Evolutionary conservation across 2,797 vertebrate species (phyloP).

Genomic region (Chromobotia macracanthus): DNA sequence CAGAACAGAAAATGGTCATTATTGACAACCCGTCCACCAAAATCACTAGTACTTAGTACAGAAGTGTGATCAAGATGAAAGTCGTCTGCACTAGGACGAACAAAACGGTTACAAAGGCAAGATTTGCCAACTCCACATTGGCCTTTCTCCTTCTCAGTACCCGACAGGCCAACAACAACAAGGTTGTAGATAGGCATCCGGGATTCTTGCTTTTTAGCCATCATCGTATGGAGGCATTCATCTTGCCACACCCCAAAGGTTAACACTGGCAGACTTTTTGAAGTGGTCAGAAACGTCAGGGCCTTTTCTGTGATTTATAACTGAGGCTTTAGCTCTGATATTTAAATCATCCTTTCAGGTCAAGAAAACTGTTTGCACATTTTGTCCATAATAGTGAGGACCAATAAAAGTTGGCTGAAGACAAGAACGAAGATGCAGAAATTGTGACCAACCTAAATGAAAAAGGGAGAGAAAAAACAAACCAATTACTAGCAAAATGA

Average conservation of each 20-base stretch:
- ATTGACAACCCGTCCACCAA: conserved; percentile 86
- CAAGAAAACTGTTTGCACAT: conserved; percentile 30
- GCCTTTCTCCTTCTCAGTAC: conserved; percentile 88
- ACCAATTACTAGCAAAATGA: conserved; percentile 11
- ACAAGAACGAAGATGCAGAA: conserved; percentile 7
- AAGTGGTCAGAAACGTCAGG: conserved; percentile 65
- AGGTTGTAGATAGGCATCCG: conserved; percentile 85
- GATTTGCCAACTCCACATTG: conserved; percentile 87
- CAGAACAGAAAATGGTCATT: conserved; percentile 90
- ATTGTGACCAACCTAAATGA: conserved; percentile 40
- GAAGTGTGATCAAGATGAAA: conserved; percentile 88
- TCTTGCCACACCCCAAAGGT: conserved; percentile 85
- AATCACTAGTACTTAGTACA: conserved; percentile 89
- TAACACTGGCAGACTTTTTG: conserved; percentile 74
- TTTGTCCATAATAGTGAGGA: conserved; percentile 62
- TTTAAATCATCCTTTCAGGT: conserved; percentile 30
- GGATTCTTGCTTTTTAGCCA: conserved; percentile 89
- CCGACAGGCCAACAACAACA: conserved; percentile 86
- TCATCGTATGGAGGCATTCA: conserved; percentile 87
- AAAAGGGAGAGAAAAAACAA: conserved; percentile 14
- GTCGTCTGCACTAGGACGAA: conserved; percentile 83
- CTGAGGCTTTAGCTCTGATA: neutral
- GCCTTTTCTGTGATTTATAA: conserved; percentile 45
- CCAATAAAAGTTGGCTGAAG: conserved; percentile 5
- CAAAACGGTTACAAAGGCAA: conserved; percentile 87